Evolutionary conservation across 2,888 invertebrate genomes (phyloP).

Genomic region (Callyntrura guangdongensis): DNA sequence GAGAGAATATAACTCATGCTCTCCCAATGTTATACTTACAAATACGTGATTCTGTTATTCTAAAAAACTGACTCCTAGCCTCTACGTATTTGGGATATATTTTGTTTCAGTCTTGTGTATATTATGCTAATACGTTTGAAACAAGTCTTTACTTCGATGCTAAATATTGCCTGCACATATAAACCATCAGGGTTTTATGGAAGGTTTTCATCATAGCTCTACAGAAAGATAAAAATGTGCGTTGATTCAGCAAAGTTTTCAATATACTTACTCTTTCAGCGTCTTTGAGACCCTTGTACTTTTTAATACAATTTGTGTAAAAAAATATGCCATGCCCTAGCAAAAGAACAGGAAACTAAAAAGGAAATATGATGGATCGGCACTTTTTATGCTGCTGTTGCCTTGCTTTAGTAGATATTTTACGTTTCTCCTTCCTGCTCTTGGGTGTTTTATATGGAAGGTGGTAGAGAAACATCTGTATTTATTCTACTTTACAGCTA

Average conservation of each 20-base stretch:
- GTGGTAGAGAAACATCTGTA: conserved; percentile 20
- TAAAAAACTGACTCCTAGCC: too few relatives aligned
- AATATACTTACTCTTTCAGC: conserved; percentile 13
- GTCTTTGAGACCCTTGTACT: background rate
- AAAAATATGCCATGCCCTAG: conserved; percentile 19
- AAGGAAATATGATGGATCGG: conserved; percentile 69
- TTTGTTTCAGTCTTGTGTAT: background rate
- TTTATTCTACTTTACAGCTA: conserved; percentile 43
- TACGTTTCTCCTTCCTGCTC: background rate
- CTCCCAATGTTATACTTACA: too few relatives aligned
- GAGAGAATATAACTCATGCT: too few relatives aligned
- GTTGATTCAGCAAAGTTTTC: conserved; percentile 70
- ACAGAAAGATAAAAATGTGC: background rate
- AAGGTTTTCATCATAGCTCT: background rate
- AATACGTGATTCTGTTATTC: too few relatives aligned
- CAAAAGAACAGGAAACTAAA: conserved; percentile 25
- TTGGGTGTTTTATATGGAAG: background rate
- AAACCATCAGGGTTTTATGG: too few relatives aligned
- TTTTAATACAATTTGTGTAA: conserved; percentile 36
- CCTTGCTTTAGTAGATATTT: background rate
- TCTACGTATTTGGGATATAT: too few relatives aligned
- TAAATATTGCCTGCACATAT: background rate
- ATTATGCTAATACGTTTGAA: background rate
- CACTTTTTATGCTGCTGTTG: conserved; percentile 48
- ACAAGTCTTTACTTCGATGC: background rate